Evolutionary conservation across 2,797 vertebrate species (phyloP).

Genomic region (Discoglossus pictus): DNA sequence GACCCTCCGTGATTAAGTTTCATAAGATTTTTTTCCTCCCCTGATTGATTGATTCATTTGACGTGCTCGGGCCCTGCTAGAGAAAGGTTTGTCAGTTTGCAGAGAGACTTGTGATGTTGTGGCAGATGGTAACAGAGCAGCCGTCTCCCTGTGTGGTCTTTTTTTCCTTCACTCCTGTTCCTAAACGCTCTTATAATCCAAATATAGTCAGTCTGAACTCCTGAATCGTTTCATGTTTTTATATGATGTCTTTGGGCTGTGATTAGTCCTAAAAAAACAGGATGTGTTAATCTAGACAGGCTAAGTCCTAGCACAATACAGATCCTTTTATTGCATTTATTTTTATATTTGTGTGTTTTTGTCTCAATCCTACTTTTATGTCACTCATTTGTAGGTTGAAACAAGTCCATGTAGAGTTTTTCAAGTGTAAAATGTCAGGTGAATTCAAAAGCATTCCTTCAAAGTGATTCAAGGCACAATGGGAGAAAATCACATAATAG

Average conservation of each 20-base stretch:
- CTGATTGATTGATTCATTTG: constrained; percentile 95
- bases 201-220: constrained; percentile 61
- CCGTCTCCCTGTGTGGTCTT: constrained; percentile 86
- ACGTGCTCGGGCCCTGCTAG: constrained; percentile 83
- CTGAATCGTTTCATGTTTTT: constrained; percentile 58
- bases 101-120: constrained; percentile 73
- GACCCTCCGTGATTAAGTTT: constrained; percentile 98
- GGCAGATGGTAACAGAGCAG: constrained; percentile 85
- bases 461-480: constrained; percentile 54
- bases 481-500: background rate
- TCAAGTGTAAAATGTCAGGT: constrained; percentile 58
- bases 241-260: constrained; percentile 58
- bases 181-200: constrained; percentile 68
- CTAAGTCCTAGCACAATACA: constrained; percentile 57
- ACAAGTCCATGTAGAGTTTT: constrained; percentile 45
- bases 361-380: constrained; percentile 58
- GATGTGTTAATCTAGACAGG: constrained; percentile 55
- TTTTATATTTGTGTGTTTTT: constrained; percentile 57
- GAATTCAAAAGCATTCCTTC: constrained; percentile 56
- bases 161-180: constrained; percentile 46
- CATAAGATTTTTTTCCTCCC: constrained; percentile 83
- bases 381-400: constrained; percentile 60
- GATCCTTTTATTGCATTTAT: constrained; percentile 54
- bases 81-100: constrained; percentile 76
- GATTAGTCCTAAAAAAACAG: constrained; percentile 56